Base-by-base conservation (phyloP, 2,113 vertebrate genomes). In the Sinocyclocheilus rhinocerous region DNA sequence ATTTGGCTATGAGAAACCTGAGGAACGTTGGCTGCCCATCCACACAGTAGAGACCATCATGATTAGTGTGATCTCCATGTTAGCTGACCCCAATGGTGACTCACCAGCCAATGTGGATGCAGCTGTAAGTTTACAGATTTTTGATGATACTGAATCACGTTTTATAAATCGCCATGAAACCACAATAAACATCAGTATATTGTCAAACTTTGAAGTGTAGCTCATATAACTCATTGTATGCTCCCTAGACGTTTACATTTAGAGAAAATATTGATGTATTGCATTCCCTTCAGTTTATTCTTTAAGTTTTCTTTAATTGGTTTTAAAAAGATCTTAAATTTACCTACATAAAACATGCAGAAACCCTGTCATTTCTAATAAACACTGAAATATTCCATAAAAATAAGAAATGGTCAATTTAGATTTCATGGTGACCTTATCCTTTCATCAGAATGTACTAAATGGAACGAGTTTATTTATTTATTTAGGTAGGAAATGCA, bases 21-120 rank as follows among this genome's bases (percentile, higher is more conserved):
- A 99, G 90, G 98, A 99, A 88, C 97, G 98, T 85, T 99, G 98
- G 98, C 96, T 99, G 59, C 98, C 98, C 52, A 99, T 99, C 90
- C 98, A 99, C 93, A 99, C 98, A 3, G 98, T 99, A 94, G 98
- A 99, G 93, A 99, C 98, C 76, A 99, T 99, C 76, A 99, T 99
- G 97, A 99, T 99, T 93, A 99, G 97, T 91, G 98, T 99, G 92
- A 99, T 99, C 94, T 99, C 98, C 90, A 99, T 99, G 98, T 94
- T 99, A 93, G 98, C 98, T 88, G 98, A 99, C 93, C 98, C 98
- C 89, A 99, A 99, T 82, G 97, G 98, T 72, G 98, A 99, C 92
- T 99, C 98, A 48, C 98, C 98, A 84, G 98, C 98, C 84, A 99
- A 99, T 16, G 98, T 99, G 52, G 98, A 99, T n/a, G 98, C 98